Evolutionary conservation across 1,140 invertebrate species (phyloP).

Genomic region (Cotesia typhae): DNA sequence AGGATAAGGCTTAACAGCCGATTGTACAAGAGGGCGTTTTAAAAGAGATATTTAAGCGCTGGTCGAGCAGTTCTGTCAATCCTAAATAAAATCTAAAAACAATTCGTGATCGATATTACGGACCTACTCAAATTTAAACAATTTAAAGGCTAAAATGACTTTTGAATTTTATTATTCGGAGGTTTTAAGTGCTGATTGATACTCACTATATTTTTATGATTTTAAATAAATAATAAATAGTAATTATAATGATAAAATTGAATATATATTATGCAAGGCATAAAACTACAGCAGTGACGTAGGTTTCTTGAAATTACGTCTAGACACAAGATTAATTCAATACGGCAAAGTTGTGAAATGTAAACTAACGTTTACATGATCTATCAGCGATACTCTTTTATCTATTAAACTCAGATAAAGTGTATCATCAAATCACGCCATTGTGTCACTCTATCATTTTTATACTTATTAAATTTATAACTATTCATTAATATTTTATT

Average conservation of each 20-base stretch:
- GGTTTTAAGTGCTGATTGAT: too few relatives aligned
- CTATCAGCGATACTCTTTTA: neutral
- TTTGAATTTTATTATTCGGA: neutral
- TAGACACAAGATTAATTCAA: conserved; percentile 28
- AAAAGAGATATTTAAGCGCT: conserved; percentile 1
- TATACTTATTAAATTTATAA: too few relatives aligned
- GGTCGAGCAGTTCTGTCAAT: neutral
- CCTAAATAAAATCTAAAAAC: neutral
- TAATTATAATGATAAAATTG: neutral
- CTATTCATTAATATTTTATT: too few relatives aligned
- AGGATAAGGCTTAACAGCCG: neutral
- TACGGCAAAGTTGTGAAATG: neutral
- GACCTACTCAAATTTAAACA: conserved; percentile 16
- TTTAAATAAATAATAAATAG: neutral
- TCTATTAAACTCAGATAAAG: too few relatives aligned
- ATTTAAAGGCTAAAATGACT: neutral
- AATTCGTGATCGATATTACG: conserved; percentile 26
- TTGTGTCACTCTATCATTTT: too few relatives aligned
- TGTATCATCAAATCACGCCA: too few relatives aligned
- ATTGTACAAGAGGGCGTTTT: neutral
- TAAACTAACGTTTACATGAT: neutral
- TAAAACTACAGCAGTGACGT: conserved; percentile 24
- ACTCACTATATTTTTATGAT: too few relatives aligned
- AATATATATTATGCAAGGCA: conserved; percentile 6
- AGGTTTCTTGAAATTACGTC: conserved; percentile 33